phyloP scores from a whole-genome alignment of 2,888 invertebrate genomes.

The Chesias legatella region DNA sequence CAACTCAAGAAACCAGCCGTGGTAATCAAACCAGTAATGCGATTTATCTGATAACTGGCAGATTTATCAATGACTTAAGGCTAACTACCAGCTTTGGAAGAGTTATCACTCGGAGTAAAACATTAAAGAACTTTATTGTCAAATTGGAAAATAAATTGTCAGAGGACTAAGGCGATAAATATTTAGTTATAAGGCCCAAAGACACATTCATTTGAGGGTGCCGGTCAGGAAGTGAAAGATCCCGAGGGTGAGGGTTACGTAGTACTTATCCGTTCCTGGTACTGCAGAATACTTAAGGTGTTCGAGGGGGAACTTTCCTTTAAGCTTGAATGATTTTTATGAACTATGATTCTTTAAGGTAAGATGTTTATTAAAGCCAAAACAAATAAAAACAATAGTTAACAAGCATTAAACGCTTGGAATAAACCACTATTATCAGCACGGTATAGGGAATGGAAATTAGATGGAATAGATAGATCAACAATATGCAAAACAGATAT shows the following conservation, averaged over 20 bases:
- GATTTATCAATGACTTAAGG: conserved; percentile 25
- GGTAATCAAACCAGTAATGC: conserved; percentile 39
- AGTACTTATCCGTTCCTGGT: conserved; percentile 56
- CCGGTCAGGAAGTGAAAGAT: conserved; percentile 33
- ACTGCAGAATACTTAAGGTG: conserved; percentile 45
- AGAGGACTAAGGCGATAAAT: conserved; percentile 17
- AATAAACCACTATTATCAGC: too few relatives aligned
- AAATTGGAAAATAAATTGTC: conserved; percentile 15
- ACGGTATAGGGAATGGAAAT: too few relatives aligned
- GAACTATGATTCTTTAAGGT: conserved; percentile 1
- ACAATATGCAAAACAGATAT: background rate
- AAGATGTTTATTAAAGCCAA: background rate
- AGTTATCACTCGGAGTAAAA: conserved; percentile 20
- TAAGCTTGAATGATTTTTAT: conserved; percentile 2
- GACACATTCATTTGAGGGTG: conserved; percentile 41
- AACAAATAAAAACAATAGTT: too few relatives aligned
- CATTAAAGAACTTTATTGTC: conserved; percentile 20
- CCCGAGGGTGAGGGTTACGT: conserved; percentile 55
- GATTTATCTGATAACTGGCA: conserved; percentile 34
- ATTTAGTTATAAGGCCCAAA: conserved; percentile 23
- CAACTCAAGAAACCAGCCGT: conserved; percentile 33
- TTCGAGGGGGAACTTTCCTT: conserved; percentile 24
- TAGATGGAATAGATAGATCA: background rate
- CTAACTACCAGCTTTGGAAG: conserved; percentile 19
- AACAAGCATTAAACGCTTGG: too few relatives aligned